Percentiles rank a stretch among this genome's conserved stretches.
Conservation (phyloP, 23 tunicate species). For the Trididemnum miniatum region DNA sequence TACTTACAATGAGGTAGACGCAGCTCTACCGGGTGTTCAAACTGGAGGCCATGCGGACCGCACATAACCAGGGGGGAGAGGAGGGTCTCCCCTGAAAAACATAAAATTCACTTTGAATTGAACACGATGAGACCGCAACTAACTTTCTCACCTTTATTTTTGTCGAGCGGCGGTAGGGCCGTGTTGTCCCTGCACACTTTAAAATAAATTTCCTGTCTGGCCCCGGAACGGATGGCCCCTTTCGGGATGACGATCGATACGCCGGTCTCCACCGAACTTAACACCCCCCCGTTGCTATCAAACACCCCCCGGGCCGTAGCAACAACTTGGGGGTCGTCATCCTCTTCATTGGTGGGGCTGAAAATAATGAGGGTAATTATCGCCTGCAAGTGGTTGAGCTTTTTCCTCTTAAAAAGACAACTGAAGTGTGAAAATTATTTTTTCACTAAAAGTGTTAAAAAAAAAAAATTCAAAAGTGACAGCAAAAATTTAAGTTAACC, state of each 20-base stretch:
- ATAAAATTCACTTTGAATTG: too few species aligned
- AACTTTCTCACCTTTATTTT: constrained; percentile 61
- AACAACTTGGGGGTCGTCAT: constrained; percentile 85
- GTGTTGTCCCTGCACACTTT: constrained; percentile 96
- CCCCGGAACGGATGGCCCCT: constrained; percentile 91
- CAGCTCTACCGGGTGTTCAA: constrained; percentile 97
- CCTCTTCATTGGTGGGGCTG: constrained; percentile 55
- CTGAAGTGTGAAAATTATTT: too few species aligned
- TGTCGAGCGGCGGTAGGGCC: constrained; percentile 89
- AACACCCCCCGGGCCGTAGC: constrained; percentile 94
- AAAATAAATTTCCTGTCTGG: constrained; percentile 82
- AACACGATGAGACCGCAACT: too few species aligned
- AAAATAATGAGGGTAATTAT: not conserved
- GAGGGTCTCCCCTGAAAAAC: constrained; percentile 86
- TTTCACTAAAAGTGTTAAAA: too few species aligned
- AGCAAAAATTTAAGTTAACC: too few species aligned
- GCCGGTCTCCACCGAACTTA: constrained; percentile 94
- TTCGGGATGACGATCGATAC: constrained; percentile 96
- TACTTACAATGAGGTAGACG: constrained; percentile 94
- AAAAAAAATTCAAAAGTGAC: too few species aligned
- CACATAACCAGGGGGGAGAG: constrained; percentile 99
- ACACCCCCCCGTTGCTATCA: constrained; percentile 94
- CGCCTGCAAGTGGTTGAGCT: too few species aligned
- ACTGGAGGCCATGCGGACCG: constrained; percentile 98
- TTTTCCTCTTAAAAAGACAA: too few species aligned